These are phyloP conservation scores for Galeopterus variegatus DNA, from an alignment of 2,113 vertebrate genomes.

Conservation along the genomic window DNA sequence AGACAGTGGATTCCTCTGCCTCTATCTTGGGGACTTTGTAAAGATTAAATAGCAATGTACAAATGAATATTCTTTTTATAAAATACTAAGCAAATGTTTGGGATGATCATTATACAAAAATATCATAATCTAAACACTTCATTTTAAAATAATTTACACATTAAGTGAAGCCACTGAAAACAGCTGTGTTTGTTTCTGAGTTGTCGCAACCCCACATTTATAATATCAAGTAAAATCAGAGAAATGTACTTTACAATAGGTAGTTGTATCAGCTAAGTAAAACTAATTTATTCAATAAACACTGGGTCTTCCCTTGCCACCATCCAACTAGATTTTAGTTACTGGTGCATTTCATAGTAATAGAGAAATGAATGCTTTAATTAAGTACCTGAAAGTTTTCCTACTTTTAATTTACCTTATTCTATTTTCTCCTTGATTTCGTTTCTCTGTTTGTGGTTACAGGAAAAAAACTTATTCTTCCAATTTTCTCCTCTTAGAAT, in stretches of 20 bases:
- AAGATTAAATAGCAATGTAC: conserved; percentile 7
- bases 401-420: not conserved
- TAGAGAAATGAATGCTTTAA: not conserved
- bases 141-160: conserved; percentile 62
- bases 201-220: not conserved
- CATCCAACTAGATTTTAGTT: not conserved
- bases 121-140: not conserved
- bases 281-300: not conserved
- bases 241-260: not conserved
- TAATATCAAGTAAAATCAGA: conserved; percentile 39
- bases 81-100: conserved; percentile 46
- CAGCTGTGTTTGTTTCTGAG: conserved; percentile 38
- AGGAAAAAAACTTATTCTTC: not conserved
- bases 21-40: not conserved
- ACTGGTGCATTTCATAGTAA: not conserved
- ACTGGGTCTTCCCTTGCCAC: not conserved
- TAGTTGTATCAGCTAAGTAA: not conserved
- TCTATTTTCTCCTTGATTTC: not conserved
- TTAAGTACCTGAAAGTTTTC: not conserved
- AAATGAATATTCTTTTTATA: conserved; percentile 38
- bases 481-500: not conserved
- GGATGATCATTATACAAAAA: conserved; percentile 20
- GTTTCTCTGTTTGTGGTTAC: not conserved
- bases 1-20: not conserved
- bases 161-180: not conserved